These are phyloP conservation scores for Pelobates fuscus DNA, from an alignment of 2,113 vertebrate genomes.

Conservation along the genomic window DNA sequence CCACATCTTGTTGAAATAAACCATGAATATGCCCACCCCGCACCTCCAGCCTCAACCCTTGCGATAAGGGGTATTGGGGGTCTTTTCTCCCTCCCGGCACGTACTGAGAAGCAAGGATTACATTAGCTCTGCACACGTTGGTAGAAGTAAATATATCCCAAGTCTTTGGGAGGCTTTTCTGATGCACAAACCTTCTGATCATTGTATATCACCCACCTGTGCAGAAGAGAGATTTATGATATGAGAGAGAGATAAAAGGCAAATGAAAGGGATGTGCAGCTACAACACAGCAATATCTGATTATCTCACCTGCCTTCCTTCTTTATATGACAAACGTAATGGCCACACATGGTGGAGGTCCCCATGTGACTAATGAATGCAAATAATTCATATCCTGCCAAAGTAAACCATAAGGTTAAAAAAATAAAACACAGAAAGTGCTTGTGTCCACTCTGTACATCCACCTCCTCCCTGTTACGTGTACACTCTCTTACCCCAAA, in stretches of 20 bases:
- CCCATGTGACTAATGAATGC: conserved; percentile 99
- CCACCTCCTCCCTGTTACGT: neutral
- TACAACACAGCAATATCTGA: neutral
- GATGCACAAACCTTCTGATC: conserved; percentile 98
- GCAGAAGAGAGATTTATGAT: conserved; percentile 18
- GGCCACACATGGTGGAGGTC: conserved; percentile 97
- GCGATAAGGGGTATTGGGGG: conserved; percentile 17
- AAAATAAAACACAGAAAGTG: neutral
- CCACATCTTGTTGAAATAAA: conserved; percentile 23
- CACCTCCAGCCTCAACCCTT: neutral
- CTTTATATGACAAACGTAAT: conserved; percentile 98
- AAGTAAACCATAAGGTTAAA: neutral
- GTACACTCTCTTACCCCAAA: too few relatives aligned
- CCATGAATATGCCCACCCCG: conserved; percentile 24
- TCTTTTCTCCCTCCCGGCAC: conserved; percentile 48
- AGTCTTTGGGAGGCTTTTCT: conserved; percentile 97
- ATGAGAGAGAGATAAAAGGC: neutral
- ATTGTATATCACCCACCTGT: conserved; percentile 97
- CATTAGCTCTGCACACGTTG: conserved; percentile 85
- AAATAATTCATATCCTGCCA: conserved; percentile 92
- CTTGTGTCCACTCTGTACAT: neutral
- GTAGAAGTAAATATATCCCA: conserved; percentile 99
- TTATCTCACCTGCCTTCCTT: conserved; percentile 89
- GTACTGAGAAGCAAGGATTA: conserved; percentile 20
- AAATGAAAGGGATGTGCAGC: neutral